A percentile compares a stretch with the other conserved stretches of the same genome.
Conservation (phyloP, 2,797 vertebrate genomes). For the Trachurus trachurus region DNA sequence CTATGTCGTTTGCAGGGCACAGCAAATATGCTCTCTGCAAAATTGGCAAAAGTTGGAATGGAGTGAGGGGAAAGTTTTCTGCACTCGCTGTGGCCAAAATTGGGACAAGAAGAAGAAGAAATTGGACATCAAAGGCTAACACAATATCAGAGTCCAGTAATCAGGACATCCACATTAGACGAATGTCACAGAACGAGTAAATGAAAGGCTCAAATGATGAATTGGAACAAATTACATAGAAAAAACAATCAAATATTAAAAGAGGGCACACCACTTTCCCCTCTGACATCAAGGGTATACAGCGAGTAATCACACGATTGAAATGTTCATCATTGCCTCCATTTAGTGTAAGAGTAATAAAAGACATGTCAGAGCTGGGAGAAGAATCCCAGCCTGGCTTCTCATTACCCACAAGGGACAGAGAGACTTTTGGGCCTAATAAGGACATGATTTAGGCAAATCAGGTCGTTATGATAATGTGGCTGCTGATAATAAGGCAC, state of each 20-base stretch:
- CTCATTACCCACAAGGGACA: slow-evolving; percentile 84
- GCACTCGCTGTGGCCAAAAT: slow-evolving; percentile 68
- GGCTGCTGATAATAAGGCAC: slow-evolving; percentile 81
- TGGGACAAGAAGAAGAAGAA: slow-evolving; percentile 72
- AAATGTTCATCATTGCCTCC: slow-evolving; percentile 87
- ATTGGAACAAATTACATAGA: slow-evolving; percentile 88
- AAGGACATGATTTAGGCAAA: slow-evolving; percentile 85
- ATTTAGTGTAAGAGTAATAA: slow-evolving; percentile 89
- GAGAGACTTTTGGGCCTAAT: slow-evolving; percentile 81
- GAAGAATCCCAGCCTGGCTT: slow-evolving; percentile 69
- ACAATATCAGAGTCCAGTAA: slow-evolving; percentile 80
- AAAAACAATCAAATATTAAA: slow-evolving; percentile 91
- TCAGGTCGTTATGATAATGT: slow-evolving; percentile 85
- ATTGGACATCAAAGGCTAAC: slow-evolving; percentile 84
- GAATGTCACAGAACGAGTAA: slow-evolving; percentile 82
- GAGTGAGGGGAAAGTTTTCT: slow-evolving; percentile 72
- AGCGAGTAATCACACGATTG: slow-evolving; percentile 80
- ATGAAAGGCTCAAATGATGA: slow-evolving; percentile 87
- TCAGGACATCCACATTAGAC: slow-evolving; percentile 81
- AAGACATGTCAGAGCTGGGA: slow-evolving; percentile 84
- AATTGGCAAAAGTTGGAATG: slow-evolving; percentile 69
- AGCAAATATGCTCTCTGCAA: slow-evolving; percentile 52
- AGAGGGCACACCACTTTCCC: slow-evolving; percentile 82
- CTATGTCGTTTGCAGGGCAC: slow-evolving; percentile 60
- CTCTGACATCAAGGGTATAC: slow-evolving; percentile 85